Evolutionary conservation across 2,888 invertebrate species (phyloP).

Genomic region (Tromatobia lineatoria): DNA sequence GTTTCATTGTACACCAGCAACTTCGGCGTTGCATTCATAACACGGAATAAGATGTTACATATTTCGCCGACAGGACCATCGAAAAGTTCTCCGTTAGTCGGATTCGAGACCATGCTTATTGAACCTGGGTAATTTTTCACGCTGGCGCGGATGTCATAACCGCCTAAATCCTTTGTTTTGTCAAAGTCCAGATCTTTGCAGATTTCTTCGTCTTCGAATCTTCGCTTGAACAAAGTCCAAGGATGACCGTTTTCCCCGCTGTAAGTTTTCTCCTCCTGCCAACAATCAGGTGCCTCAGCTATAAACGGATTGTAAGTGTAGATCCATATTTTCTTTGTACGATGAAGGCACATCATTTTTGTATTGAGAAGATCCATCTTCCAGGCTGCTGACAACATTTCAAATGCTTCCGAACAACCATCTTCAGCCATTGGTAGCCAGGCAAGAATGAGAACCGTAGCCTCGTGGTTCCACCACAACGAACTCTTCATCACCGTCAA

Average conservation of each 20-base stretch:
- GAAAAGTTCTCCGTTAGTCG: background rate
- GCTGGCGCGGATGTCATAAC: constrained; percentile 27
- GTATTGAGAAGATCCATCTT: constrained; percentile 62
- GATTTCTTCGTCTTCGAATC: background rate
- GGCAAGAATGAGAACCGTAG: constrained; percentile 56
- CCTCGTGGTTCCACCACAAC: constrained; percentile 70
- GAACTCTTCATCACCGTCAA: constrained; percentile 43
- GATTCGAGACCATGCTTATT: background rate
- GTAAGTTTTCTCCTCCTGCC: constrained; percentile 53
- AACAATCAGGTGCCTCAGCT: constrained; percentile 46
- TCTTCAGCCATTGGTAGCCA: background rate
- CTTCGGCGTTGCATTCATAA: constrained; percentile 6
- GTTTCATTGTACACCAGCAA: background rate
- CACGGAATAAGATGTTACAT: background rate
- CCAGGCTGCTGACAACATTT: constrained; percentile 65
- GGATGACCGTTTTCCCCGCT: background rate
- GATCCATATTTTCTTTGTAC: constrained; percentile 22
- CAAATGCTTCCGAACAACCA: constrained; percentile 60
- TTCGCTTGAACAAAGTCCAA: background rate
- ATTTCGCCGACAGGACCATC: background rate
- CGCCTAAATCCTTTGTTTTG: constrained; percentile 18
- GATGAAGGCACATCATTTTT: constrained; percentile 62
- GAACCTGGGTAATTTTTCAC: background rate
- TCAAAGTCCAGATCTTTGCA: constrained; percentile 29
- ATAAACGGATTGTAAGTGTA: constrained; percentile 71